A percentile compares a stretch with the other conserved stretches of the same genome.
Conservation (phyloP, 2,113 vertebrate genomes). For the Ceyx margarethae region DNA sequence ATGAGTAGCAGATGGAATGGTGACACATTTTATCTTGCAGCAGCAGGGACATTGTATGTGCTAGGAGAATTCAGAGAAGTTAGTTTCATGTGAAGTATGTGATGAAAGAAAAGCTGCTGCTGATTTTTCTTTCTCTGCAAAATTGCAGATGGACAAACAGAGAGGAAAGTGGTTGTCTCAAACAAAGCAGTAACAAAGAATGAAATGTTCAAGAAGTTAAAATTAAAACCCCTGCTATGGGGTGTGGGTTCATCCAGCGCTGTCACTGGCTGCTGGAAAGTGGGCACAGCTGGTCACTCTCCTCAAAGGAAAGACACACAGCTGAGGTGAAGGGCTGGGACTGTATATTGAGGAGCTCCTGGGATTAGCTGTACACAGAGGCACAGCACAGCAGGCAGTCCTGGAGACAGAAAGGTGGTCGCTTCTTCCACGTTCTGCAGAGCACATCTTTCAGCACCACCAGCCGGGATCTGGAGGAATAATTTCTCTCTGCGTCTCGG, state of each 20-base stretch:
- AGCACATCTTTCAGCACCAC: too few species aligned
- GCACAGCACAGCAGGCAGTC: background rate
- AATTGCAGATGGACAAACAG: slow-evolving; percentile 57
- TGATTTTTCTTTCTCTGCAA: background rate
- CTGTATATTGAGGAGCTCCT: background rate
- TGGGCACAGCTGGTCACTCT: background rate
- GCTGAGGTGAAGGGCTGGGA: background rate
- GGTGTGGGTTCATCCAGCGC: background rate
- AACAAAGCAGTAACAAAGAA: slow-evolving; percentile 43
- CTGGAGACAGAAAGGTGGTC: background rate
- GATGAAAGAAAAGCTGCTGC: slow-evolving; percentile 21
- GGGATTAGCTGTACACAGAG: background rate
- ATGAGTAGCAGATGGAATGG: slow-evolving; percentile 70
- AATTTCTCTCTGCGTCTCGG: too few species aligned
- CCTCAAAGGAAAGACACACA: background rate
- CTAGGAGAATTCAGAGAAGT: slow-evolving; percentile 34
- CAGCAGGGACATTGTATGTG: slow-evolving; percentile 52
- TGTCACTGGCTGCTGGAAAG: background rate
- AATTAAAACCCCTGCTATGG: slow-evolving; percentile 10
- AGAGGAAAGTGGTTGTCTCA: slow-evolving; percentile 29
- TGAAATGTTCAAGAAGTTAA: slow-evolving; percentile 46
- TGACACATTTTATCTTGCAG: slow-evolving; percentile 65
- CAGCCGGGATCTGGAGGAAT: too few species aligned
- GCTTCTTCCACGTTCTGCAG: too few species aligned
- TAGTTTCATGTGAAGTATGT: background rate